These are phyloP conservation scores for Eulithis testata DNA, from an alignment of 2,888 invertebrate genomes.

Conservation along the genomic window DNA sequence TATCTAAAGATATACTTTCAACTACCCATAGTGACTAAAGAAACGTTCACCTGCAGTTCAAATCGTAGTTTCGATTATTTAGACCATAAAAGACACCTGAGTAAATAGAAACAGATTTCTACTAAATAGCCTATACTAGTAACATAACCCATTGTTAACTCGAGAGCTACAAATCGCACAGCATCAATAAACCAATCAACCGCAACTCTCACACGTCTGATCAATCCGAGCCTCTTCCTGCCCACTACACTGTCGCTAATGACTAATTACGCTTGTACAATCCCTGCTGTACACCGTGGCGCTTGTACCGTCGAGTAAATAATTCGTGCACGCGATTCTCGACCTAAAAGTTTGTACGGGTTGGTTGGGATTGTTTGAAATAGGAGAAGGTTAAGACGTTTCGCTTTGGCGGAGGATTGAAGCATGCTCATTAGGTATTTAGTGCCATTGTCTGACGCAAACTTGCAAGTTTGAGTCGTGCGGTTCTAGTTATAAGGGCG, in stretches of 20 bases:
- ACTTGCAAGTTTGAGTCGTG: conserved; percentile 39
- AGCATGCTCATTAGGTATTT: conserved; percentile 78
- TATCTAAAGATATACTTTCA: no score
- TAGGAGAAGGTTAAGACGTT: conserved; percentile 59
- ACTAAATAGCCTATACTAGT: conserved; percentile 4
- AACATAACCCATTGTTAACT: conserved; percentile 19
- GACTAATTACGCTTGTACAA: conserved; percentile 81
- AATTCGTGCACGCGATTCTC: conserved; percentile 43
- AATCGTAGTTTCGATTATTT: no score
- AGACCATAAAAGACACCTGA: neutral
- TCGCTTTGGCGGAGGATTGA: conserved; percentile 51
- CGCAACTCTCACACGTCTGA: conserved; percentile 61
- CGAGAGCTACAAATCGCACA: conserved; percentile 37
- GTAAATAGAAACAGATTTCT: conserved; percentile 4
- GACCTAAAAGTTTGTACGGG: conserved; percentile 44
- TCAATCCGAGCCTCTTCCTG: conserved; percentile 74
- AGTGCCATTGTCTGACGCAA: conserved; percentile 59
- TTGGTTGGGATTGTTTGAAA: conserved; percentile 16
- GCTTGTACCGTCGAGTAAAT: conserved; percentile 51
- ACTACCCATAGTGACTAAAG: no score
- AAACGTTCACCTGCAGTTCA: no score
- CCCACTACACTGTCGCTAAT: conserved; percentile 76
- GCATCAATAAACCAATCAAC: conserved; percentile 60
- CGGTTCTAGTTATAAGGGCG: conserved; percentile 33
- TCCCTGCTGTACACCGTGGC: conserved; percentile 63